Evolutionary conservation across 2,113 vertebrate genomes (phyloP).

Genomic region (Aegithalos caudatus): DNA sequence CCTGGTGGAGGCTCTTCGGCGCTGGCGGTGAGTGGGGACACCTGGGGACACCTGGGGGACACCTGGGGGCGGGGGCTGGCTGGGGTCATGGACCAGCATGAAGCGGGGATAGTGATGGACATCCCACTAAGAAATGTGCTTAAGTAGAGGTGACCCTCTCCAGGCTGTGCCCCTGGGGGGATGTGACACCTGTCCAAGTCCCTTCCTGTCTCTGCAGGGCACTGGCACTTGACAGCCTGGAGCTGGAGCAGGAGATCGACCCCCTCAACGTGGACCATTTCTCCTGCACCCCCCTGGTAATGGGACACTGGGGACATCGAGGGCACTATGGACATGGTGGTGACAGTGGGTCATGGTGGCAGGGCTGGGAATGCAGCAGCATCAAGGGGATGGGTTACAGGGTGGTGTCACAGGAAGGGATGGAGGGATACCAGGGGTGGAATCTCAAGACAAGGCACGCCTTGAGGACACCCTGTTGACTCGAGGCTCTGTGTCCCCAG

Average conservation of each 20-base stretch:
- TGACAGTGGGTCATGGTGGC: neutral
- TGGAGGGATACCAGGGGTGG: neutral
- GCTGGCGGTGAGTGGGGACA: neutral
- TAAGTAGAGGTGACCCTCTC: too few species aligned
- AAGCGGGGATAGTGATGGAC: too few species aligned
- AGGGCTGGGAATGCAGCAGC: fast-evolving
- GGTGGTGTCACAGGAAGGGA: too few species aligned
- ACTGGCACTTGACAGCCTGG: neutral
- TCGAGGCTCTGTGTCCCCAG: fast-evolving
- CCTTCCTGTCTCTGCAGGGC: neutral
- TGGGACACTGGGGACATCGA: neutral
- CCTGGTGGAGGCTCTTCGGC: neutral
- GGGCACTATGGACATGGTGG: fast-evolving
- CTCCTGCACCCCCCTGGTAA: slow-evolving; percentile 89
- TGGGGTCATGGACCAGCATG: neutral
- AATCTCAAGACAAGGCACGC: fast-evolving
- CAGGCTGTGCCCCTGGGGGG: neutral
- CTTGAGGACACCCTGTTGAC: neutral
- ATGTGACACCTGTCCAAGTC: neutral
- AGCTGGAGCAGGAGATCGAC: slow-evolving; percentile 90
- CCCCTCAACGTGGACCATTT: slow-evolving; percentile 94
- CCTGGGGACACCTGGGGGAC: neutral
- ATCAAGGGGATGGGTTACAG: too few species aligned
- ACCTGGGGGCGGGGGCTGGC: neutral
- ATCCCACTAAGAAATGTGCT: too few species aligned